Conservation (phyloP, 2,113 vertebrate species). For the Petaurus breviceps region DNA sequence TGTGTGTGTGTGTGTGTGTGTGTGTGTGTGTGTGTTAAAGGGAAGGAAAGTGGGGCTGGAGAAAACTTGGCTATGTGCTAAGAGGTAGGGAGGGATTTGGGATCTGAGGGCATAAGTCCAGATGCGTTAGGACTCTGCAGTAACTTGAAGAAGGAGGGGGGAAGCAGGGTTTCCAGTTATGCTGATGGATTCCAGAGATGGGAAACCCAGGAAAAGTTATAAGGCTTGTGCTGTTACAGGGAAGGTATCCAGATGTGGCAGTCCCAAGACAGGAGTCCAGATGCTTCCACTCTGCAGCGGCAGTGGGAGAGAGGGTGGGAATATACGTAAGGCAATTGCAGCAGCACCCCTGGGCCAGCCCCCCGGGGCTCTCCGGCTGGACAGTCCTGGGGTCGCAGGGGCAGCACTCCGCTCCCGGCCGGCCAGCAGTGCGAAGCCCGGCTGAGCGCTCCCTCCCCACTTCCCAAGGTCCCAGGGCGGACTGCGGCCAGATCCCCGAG, state of each 20-base stretch:
- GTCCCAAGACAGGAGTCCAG: neutral
- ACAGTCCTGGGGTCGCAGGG: neutral
- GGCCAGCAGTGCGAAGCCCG: neutral
- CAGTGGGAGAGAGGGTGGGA: neutral
- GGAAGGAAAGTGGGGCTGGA: neutral
- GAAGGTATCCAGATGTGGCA: neutral
- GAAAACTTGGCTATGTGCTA: neutral
- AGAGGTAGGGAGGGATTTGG: neutral
- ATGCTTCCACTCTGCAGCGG: neutral
- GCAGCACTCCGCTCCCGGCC: neutral
- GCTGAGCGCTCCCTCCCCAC: neutral
- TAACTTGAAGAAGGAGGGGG: neutral
- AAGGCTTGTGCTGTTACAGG: neutral
- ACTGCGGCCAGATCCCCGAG: neutral
- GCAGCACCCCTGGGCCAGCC: neutral
- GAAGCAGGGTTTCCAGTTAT: neutral
- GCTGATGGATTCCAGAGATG: neutral
- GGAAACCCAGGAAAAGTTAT: neutral
- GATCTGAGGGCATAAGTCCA: neutral
- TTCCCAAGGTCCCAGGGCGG: neutral
- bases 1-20: too few species aligned
- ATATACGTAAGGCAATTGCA: neutral
- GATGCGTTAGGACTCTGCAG: neutral
- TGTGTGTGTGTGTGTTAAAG: neutral
- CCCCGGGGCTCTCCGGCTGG: constrained; percentile 31